Conservation (phyloP, 2,113 vertebrate species). For the Oenanthe oenanthe region DNA sequence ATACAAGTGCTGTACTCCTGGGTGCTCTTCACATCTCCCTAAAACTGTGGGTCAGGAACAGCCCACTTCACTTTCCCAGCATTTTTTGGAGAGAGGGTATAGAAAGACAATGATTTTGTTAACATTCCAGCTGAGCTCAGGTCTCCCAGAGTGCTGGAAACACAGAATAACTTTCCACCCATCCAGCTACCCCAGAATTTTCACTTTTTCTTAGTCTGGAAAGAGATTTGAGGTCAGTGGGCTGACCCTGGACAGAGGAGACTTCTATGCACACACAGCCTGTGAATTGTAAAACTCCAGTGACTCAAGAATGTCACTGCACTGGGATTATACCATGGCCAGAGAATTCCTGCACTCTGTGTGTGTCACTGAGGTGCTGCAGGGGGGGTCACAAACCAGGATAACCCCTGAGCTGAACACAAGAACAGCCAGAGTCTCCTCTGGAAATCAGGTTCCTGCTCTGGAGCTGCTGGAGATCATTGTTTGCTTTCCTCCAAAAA, state of each 20-base stretch:
- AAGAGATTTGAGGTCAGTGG: not conserved
- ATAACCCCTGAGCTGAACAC: not conserved
- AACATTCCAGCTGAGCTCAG: not conserved
- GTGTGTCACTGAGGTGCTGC: fast-evolving
- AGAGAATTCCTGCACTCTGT: not conserved
- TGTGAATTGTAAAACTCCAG: not conserved
- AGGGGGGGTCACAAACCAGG: not conserved
- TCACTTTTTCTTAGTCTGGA: not conserved
- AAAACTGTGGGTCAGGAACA: not conserved
- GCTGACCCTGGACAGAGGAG: not conserved
- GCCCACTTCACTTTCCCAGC: not conserved
- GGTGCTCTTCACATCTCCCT: not conserved
- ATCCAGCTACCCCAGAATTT: too few relatives aligned
- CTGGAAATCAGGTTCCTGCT: not conserved
- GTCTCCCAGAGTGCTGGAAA: not conserved
- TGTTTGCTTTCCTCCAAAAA: conserved; percentile 61
- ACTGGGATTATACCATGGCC: fast-evolving
- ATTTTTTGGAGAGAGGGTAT: not conserved
- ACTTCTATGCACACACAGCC: not conserved
- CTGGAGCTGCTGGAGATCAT: conserved; percentile 52
- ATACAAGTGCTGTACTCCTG: not conserved
- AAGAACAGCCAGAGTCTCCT: not conserved
- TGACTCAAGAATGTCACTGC: fast-evolving
- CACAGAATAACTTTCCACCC: fast-evolving
- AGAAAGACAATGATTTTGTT: not conserved